A percentile compares a stretch with the other conserved stretches of the same genome.
Evolutionary conservation across 2,797 vertebrate species (phyloP).

Genomic region (Percopsis omiscomaycus): DNA sequence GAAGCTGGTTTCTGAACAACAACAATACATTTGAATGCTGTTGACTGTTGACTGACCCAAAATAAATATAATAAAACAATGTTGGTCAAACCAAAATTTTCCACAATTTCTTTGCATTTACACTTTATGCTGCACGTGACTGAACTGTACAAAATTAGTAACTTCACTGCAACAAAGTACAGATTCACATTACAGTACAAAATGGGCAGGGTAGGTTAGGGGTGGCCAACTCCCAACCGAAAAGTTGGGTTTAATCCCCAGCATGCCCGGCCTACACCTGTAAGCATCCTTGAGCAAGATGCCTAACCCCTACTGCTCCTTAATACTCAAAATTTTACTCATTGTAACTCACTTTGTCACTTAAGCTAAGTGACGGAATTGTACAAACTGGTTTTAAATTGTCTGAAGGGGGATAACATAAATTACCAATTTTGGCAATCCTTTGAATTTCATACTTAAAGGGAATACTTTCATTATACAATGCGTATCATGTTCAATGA

Average conservation of each 20-base stretch:
- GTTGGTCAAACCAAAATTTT: too few relatives aligned
- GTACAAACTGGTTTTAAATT: conserved; percentile 13
- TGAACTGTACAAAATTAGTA: background rate
- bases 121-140: background rate
- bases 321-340: too few relatives aligned
- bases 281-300: too few relatives aligned
- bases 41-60: background rate
- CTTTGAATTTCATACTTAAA: conserved; percentile 13
- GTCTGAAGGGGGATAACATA: conserved; percentile 2
- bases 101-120: background rate
- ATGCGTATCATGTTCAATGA: background rate
- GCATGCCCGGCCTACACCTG: too few relatives aligned
- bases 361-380: background rate
- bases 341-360: too few relatives aligned
- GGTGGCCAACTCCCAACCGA: too few relatives aligned
- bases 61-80: background rate
- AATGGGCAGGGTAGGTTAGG: background rate
- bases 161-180: conserved; percentile 4
- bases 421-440: background rate
- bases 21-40: conserved; percentile 25
- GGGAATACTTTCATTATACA: conserved; percentile 29
- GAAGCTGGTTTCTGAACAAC: conserved; percentile 34
- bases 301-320: too few relatives aligned
- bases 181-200: conserved; percentile 7
- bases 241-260: too few relatives aligned